Evolutionary conservation across 2,888 invertebrate species (phyloP).

Genomic region (Euplexia lucipara): DNA sequence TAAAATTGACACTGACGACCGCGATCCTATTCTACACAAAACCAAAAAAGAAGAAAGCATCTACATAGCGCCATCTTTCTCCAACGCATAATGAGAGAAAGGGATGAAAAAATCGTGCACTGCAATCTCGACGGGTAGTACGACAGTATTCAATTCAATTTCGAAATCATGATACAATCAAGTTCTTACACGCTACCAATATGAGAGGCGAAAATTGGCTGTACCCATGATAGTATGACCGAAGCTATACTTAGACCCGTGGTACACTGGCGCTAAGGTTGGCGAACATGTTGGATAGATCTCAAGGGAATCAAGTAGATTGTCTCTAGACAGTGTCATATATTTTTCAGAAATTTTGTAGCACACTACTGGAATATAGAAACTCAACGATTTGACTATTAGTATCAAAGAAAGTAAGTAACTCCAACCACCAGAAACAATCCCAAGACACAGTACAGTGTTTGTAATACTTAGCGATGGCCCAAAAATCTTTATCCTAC

Average conservation of each 20-base stretch:
- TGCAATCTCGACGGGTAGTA: slow-evolving; percentile 61
- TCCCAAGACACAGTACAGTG: too few relatives aligned
- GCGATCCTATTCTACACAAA: slow-evolving; percentile 42
- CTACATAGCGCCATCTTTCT: slow-evolving; percentile 54
- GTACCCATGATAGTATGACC: slow-evolving; percentile 79
- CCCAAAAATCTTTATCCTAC: too few relatives aligned
- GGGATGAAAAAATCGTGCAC: slow-evolving; percentile 59
- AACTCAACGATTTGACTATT: too few relatives aligned
- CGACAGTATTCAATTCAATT: slow-evolving; percentile 86
- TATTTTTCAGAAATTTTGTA: too few relatives aligned
- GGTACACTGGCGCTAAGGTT: slow-evolving; percentile 64
- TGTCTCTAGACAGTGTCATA: not conserved
- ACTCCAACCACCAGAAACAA: too few relatives aligned
- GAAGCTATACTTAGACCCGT: slow-evolving; percentile 76
- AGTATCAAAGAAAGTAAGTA: too few relatives aligned
- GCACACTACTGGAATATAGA: too few relatives aligned
- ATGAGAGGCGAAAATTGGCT: slow-evolving; percentile 88
- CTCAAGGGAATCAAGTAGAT: too few relatives aligned
- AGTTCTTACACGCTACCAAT: slow-evolving; percentile 87
- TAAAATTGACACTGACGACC: slow-evolving; percentile 80
- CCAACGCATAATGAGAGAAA: slow-evolving; percentile 54
- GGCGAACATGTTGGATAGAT: slow-evolving; percentile 15
- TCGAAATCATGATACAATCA: slow-evolving; percentile 84
- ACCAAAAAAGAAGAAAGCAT: slow-evolving; percentile 56
- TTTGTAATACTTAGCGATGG: too few relatives aligned